phyloP scores from a whole-genome alignment of 2,797 vertebrate species.

The Echeneis naucrates region DNA sequence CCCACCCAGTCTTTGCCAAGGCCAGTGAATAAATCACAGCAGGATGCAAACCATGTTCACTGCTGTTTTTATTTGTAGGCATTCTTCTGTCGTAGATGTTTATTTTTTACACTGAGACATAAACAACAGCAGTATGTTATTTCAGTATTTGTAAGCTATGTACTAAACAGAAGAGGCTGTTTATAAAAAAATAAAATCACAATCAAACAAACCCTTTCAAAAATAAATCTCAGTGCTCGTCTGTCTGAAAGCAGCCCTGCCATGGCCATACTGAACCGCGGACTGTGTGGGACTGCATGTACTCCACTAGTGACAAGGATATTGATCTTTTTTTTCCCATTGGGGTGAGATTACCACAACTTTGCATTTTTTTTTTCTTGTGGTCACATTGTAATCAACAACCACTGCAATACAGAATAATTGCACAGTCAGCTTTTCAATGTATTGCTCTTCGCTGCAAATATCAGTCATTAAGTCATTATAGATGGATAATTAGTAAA shows the following conservation, averaged over 20 bases:
- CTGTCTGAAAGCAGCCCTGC: background rate
- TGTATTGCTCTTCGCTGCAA: conserved; percentile 10
- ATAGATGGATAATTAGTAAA: background rate
- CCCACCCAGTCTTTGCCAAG: background rate
- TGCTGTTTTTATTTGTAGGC: conserved; percentile 11
- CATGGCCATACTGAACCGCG: conserved; percentile 23
- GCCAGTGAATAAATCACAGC: background rate
- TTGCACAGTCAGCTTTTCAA: conserved; percentile 36
- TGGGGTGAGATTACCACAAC: conserved; percentile 8
- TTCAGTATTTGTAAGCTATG: background rate
- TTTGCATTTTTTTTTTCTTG: conserved; percentile 25
- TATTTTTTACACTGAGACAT: background rate
- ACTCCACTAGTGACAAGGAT: conserved; percentile 34
- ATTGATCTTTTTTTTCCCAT: conserved; percentile 54
- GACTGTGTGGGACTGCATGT: background rate
- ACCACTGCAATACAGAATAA: conserved; percentile 25
- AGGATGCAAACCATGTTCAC: conserved; percentile 7
- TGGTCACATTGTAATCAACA: conserved; percentile 32
- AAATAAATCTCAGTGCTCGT: background rate
- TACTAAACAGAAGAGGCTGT: conserved; percentile 7
- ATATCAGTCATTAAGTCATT: conserved; percentile 4
- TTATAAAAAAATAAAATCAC: background rate
- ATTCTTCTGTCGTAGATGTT: background rate
- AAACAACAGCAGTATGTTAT: conserved; percentile 14
- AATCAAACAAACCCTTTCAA: background rate